Evolutionary conservation across 2,113 vertebrate species (phyloP).

Genomic region (Oncorhynchus nerka): DNA sequence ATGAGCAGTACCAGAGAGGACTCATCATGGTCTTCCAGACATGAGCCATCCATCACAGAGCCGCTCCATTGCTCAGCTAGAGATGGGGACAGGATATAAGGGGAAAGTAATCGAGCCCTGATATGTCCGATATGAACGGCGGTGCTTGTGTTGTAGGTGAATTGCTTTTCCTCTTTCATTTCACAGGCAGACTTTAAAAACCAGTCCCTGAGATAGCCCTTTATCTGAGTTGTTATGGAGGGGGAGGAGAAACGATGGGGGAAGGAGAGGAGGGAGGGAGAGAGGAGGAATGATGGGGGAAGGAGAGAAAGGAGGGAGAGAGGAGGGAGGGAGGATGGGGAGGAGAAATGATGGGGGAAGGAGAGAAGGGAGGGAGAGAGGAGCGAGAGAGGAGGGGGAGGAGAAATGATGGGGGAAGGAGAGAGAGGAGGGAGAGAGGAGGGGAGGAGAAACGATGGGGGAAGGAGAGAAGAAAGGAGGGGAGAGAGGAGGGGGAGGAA

Average conservation of each 20-base stretch:
- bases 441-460: background rate
- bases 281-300: background rate
- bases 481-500: background rate
- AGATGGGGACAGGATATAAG: conserved; percentile 46
- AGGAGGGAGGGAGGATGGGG: background rate
- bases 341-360: too few species aligned
- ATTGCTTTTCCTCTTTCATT: conserved; percentile 57
- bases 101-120: conserved; percentile 50
- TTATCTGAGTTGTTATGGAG: conserved; percentile 1
- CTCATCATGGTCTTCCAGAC: conserved; percentile 30
- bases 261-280: background rate
- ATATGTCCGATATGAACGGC: conserved; percentile 41
- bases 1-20: conserved; percentile 35
- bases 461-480: background rate
- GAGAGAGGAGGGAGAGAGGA: background rate
- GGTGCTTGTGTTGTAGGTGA: conserved; percentile 44
- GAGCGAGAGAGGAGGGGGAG: background rate
- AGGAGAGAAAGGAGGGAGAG: background rate
- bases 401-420: too few species aligned
- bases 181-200: conserved; percentile 51
- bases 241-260: background rate
- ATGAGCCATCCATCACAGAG: conserved; percentile 40
- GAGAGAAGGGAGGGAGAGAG: background rate
- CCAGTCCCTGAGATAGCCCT: conserved; percentile 30
- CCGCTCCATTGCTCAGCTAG: conserved; percentile 31